These are phyloP conservation scores for Cyprinodon tularosa DNA, from an alignment of 2,113 vertebrate species.

Conservation along the genomic window DNA sequence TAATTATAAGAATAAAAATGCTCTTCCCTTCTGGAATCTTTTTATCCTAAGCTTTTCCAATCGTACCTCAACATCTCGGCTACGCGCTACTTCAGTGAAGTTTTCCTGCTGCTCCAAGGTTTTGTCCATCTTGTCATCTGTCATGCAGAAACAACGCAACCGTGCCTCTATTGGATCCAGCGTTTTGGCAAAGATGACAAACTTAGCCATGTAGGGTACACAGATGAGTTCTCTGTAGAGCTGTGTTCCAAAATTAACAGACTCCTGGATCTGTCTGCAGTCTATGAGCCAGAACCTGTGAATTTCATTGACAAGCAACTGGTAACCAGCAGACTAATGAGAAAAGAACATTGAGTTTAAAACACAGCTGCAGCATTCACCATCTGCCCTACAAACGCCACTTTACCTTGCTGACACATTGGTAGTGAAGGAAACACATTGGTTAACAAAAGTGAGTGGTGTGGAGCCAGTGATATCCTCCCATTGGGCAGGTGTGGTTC, in stretches of 20 bases:
- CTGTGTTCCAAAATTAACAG: conserved; percentile 92
- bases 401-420: conserved; percentile 96
- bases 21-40: too few species aligned
- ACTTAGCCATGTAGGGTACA: conserved; percentile 99
- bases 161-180: conserved; percentile 96
- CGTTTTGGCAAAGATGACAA: conserved; percentile 98
- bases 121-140: conserved; percentile 98
- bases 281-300: conserved; percentile 97
- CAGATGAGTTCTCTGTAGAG: conserved; percentile 98
- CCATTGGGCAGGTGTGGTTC: conserved; percentile 98
- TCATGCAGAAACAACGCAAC: conserved; percentile 98
- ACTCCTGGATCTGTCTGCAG: conserved; percentile 95
- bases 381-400: background rate
- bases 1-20: too few species aligned
- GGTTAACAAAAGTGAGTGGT: conserved; percentile 94
- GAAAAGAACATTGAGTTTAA: background rate
- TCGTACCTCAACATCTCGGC: conserved; percentile 95
- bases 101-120: conserved; percentile 98
- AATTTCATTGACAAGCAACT: conserved; percentile 10
- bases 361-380: background rate
- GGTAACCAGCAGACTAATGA: background rate
- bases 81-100: conserved; percentile 96
- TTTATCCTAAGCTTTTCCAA: background rate
- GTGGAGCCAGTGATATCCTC: conserved; percentile 99
- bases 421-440: conserved; percentile 98